Evolutionary conservation across 2,888 invertebrate genomes (phyloP).

Genomic region (Eilema griseolum): DNA sequence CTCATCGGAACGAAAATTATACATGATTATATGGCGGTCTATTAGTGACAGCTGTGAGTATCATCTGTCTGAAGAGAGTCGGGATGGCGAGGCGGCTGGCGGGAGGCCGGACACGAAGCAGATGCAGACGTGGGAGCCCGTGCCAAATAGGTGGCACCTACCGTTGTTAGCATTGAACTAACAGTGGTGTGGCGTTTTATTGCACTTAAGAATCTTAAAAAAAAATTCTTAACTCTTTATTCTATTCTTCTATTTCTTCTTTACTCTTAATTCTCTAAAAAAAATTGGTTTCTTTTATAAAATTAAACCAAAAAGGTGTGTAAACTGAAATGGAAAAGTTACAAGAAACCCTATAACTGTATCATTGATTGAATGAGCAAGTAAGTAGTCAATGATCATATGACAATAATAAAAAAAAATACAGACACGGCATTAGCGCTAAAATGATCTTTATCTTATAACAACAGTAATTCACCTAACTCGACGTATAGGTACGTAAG

Average conservation of each 20-base stretch:
- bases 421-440: too few relatives aligned
- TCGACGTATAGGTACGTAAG: too few relatives aligned
- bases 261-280: too few relatives aligned
- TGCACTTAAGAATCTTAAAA: constrained; percentile 27
- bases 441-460: too few relatives aligned
- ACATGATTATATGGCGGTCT: constrained; percentile 39
- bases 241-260: too few relatives aligned
- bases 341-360: neutral
- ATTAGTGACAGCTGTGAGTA: constrained; percentile 55
- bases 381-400: neutral
- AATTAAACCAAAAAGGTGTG: neutral
- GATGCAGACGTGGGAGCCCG: constrained; percentile 54
- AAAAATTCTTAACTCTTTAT: too few relatives aligned
- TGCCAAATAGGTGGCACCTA: constrained; percentile 46
- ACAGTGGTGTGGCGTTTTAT: constrained; percentile 41
- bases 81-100: constrained; percentile 20
- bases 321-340: neutral
- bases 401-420: too few relatives aligned
- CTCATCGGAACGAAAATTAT: constrained; percentile 27
- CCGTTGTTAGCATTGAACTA: constrained; percentile 47
- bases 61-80: constrained; percentile 49
- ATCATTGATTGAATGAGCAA: neutral
- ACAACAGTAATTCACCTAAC: too few relatives aligned
- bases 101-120: constrained; percentile 54
- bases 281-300: neutral